Conservation (phyloP, 2,888 invertebrate genomes). For the Pristionchus japonicus region DNA sequence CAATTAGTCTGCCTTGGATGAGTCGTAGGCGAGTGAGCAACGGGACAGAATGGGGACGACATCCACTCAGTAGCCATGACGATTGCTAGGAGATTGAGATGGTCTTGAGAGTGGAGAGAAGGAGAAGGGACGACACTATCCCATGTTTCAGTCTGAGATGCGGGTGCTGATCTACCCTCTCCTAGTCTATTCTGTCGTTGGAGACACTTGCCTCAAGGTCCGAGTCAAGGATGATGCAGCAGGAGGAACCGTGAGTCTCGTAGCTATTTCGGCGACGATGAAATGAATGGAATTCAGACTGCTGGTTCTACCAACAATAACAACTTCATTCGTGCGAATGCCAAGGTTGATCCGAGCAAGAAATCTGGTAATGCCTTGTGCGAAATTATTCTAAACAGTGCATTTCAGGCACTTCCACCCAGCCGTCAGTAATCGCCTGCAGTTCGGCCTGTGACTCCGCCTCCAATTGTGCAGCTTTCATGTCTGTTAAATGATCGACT, state of each 20-base stretch:
- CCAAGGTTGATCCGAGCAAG: background rate
- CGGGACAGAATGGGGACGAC: background rate
- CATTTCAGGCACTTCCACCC: background rate
- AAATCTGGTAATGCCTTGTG: background rate
- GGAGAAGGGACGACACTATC: no score
- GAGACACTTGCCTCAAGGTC: background rate
- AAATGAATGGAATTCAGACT: background rate
- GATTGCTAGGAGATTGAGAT: constrained; percentile 27
- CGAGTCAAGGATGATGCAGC: background rate
- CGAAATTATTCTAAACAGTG: background rate
- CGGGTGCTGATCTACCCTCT: background rate
- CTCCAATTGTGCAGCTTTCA: background rate
- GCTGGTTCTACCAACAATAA: background rate
- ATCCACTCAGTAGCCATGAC: background rate
- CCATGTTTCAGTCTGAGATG: background rate
- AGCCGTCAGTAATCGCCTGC: background rate
- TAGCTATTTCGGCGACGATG: background rate
- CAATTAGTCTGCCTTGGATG: background rate
- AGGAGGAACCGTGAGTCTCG: background rate
- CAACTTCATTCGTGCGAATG: constrained; percentile 25
- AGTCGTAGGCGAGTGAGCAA: background rate
- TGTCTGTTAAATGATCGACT: background rate
- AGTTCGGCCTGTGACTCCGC: background rate
- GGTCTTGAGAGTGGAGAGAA: background rate
- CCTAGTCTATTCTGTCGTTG: background rate